These are phyloP conservation scores for Axinella damicornis DNA, from an alignment of 37 sponge, comb jelly and placozoan species.

Conservation along the genomic window DNA sequence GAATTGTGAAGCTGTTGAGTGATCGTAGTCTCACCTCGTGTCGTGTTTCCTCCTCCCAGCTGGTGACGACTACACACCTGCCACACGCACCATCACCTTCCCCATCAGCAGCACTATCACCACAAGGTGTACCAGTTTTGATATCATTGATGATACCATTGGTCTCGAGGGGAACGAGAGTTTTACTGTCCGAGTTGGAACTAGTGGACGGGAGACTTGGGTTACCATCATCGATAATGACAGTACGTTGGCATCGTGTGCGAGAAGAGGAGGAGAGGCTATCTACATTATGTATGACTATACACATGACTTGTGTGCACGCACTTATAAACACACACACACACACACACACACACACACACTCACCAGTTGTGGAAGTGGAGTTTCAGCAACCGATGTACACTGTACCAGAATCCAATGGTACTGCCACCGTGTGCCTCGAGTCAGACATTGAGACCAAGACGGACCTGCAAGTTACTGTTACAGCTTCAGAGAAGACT, in stretches of 20 bases:
- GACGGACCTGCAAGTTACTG: no score
- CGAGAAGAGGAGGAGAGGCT: not conserved
- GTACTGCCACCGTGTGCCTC: not conserved
- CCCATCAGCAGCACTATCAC: not conserved
- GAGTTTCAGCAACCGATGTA: not conserved
- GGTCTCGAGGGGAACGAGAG: constrained; percentile 25
- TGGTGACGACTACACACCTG: constrained; percentile 10
- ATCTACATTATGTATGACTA: no score
- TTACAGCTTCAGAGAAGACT: no score
- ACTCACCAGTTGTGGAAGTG: not conserved
- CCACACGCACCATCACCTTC: constrained; percentile 12
- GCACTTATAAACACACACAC: not conserved
- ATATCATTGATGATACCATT: constrained; percentile 25
- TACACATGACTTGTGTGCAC: no score
- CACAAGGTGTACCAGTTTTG: not conserved
- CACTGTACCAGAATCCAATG: not conserved
- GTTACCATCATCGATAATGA: not conserved
- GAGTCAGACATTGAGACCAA: no score
- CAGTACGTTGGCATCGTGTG: not conserved
- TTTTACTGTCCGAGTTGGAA: not conserved
- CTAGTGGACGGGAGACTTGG: not conserved
- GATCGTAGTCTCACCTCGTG: not conserved
- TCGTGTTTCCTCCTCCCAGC: constrained; percentile 1
- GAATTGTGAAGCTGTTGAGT: no score
- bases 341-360: not conserved